These are phyloP conservation scores for Cheilosia grossa DNA, from an alignment of 2,888 invertebrate species.

Conservation along the genomic window DNA sequence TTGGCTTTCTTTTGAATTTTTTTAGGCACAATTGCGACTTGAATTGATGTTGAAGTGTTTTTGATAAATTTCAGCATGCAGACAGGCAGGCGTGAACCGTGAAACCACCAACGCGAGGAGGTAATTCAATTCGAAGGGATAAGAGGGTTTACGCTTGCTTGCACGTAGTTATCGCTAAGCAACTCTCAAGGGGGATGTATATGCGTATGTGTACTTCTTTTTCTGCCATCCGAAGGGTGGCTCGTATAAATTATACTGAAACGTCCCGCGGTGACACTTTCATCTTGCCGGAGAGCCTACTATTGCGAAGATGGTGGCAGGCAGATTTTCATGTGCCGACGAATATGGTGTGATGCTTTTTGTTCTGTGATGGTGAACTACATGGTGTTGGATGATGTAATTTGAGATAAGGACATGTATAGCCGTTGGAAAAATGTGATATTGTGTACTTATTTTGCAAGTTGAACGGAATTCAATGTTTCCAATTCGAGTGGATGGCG, in stretches of 20 bases:
- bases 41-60: too few relatives aligned
- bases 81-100: too few relatives aligned
- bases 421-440: background rate
- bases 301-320: slow-evolving; percentile 26
- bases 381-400: slow-evolving; percentile 17
- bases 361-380: background rate
- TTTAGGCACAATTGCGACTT: background rate
- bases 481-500: background rate
- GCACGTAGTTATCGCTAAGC: slow-evolving; percentile 36
- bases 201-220: background rate
- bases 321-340: background rate
- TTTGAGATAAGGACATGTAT: slow-evolving; percentile 45
- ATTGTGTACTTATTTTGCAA: background rate
- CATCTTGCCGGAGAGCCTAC: slow-evolving; percentile 28
- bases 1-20: too few relatives aligned
- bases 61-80: too few relatives aligned
- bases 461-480: slow-evolving; percentile 14
- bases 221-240: background rate
- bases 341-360: background rate
- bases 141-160: slow-evolving; percentile 18
- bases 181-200: slow-evolving; percentile 31
- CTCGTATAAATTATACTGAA: background rate
- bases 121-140: slow-evolving; percentile 52
- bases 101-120: background rate
- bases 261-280: slow-evolving; percentile 29